Evolutionary conservation across 2,797 vertebrate species (phyloP).

Genomic region (Sparus aurata): DNA sequence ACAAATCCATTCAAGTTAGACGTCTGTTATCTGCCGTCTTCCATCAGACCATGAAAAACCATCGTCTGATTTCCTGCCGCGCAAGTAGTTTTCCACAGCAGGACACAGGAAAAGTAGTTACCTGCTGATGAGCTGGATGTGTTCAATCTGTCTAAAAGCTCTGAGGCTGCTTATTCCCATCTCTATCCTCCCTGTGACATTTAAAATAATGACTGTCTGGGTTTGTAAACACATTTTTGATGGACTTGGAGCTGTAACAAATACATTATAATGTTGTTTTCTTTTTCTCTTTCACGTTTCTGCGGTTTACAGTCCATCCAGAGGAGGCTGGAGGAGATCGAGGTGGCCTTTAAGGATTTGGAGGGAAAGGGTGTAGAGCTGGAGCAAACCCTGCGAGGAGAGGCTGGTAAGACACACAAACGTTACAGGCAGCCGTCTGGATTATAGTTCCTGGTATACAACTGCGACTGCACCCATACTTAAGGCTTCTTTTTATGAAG

Average conservation of each 20-base stretch:
- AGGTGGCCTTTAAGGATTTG: constrained; percentile 91
- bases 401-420: constrained; percentile 82
- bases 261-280: neutral
- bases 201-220: neutral
- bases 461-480: no score
- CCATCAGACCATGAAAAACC: neutral
- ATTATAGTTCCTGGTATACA: neutral
- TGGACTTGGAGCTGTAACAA: neutral
- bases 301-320: constrained; percentile 88
- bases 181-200: neutral
- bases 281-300: neutral
- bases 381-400: constrained; percentile 87
- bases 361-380: constrained; percentile 90
- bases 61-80: neutral
- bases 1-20: neutral
- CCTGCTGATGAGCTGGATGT: neutral
- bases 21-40: neutral
- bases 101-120: neutral
- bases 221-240: neutral
- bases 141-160: neutral
- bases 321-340: constrained; percentile 93
- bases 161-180: neutral
- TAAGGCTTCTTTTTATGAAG: neutral
- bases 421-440: no score
- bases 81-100: constrained; percentile 1